Evolutionary conservation across 2,888 invertebrate genomes (phyloP).

Genomic region (Scaptomyza cyrtandrae): DNA sequence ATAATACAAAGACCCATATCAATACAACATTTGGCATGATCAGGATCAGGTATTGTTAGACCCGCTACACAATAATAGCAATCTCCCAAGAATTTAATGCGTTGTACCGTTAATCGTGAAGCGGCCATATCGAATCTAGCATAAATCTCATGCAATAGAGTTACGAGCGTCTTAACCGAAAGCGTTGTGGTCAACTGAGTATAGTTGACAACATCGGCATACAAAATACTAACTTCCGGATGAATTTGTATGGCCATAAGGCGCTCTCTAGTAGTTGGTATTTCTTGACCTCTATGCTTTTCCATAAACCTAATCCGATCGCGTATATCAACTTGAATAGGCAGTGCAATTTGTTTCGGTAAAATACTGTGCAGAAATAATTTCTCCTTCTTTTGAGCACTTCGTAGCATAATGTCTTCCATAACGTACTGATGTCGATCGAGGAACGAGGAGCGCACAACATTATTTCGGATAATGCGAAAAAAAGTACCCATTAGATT

Average conservation of each 20-base stretch:
- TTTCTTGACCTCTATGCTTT: background rate
- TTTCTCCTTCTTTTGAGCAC: constrained; percentile 50
- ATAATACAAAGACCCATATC: constrained; percentile 96
- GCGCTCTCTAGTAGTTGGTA: constrained; percentile 5
- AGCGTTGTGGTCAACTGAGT: constrained; percentile 91
- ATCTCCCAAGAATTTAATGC: constrained; percentile 97
- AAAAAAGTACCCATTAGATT: constrained; percentile 57
- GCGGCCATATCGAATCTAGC: constrained; percentile 96
- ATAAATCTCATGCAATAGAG: constrained; percentile 94
- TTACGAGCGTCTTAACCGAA: constrained; percentile 91
- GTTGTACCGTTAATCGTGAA: constrained; percentile 90
- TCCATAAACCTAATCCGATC: constrained; percentile 83
- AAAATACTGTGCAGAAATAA: constrained; percentile 92
- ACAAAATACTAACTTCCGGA: constrained; percentile 94
- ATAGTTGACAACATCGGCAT: constrained; percentile 97
- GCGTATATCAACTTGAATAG: constrained; percentile 86
- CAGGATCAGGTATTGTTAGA: constrained; percentile 89
- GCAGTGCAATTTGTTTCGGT: constrained; percentile 91
- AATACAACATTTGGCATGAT: constrained; percentile 95
- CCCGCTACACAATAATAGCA: constrained; percentile 97
- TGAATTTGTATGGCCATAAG: constrained; percentile 91
- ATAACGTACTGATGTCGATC: constrained; percentile 62
- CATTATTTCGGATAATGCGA: constrained; percentile 52
- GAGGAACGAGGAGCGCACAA: constrained; percentile 60
- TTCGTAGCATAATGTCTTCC: constrained; percentile 45